Evolutionary conservation across 2,797 vertebrate species (phyloP).

Genomic region (Amazonetta brasiliensis): DNA sequence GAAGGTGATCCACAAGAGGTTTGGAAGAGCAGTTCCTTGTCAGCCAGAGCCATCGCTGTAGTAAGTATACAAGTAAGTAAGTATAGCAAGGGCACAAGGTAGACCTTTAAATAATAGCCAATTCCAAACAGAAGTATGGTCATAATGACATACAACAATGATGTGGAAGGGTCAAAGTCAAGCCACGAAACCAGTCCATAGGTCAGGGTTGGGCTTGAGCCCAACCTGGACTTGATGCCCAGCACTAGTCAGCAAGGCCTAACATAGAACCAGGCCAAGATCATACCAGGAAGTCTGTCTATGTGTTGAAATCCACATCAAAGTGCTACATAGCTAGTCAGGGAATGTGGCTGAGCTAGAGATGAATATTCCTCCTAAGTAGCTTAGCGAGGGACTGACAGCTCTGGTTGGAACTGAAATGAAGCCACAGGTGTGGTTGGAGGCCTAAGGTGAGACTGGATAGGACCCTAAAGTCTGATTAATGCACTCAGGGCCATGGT

Average conservation of each 20-base stretch:
- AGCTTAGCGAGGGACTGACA: not conserved
- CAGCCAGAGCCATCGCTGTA: not conserved
- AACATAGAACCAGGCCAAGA: not conserved
- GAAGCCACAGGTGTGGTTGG: not conserved
- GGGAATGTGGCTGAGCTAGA: not conserved
- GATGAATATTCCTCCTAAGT: rapidly evolving
- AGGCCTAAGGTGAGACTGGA: not conserved
- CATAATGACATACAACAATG: not conserved
- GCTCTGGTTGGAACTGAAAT: rapidly evolving
- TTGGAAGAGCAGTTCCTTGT: rapidly evolving
- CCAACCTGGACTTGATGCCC: not conserved
- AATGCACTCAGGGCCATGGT: not conserved
- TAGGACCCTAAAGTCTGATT: not conserved
- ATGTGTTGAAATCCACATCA: not conserved
- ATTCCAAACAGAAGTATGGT: not conserved
- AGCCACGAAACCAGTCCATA: not conserved
- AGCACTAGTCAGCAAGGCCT: not conserved
- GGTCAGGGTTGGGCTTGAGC: not conserved
- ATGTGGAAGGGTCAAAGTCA: not conserved
- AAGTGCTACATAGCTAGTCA: not conserved
- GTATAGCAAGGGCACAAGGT: not conserved
- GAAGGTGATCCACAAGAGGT: not conserved
- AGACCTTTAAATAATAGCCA: not conserved
- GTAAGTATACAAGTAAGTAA: rapidly evolving
- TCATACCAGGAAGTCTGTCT: not conserved